A percentile compares a stretch with the other conserved stretches of the same genome.
phyloP scores from a whole-genome alignment of 1,140 invertebrate species.

The Drosophila funebris region DNA sequence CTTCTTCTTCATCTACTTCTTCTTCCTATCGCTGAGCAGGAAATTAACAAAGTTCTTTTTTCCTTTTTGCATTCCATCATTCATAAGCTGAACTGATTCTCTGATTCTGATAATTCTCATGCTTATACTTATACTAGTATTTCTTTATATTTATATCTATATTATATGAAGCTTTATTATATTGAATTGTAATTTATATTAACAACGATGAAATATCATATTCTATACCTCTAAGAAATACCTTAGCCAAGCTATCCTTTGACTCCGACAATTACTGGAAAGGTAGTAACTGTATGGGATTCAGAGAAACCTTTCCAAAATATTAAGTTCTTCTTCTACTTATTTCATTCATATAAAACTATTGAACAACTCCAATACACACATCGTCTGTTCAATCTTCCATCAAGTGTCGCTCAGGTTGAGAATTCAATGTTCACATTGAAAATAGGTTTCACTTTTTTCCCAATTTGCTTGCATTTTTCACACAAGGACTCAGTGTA shows the following conservation, averaged over 20 bases:
- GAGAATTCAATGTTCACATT: slow-evolving; percentile 17
- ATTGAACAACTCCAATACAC: too few relatives aligned
- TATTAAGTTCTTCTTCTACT: too few relatives aligned
- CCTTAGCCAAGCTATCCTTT: neutral
- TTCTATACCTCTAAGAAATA: too few relatives aligned
- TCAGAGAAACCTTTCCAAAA: too few relatives aligned
- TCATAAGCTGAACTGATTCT: neutral
- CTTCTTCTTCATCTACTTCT: too few relatives aligned
- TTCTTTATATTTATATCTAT: neutral
- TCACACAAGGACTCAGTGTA: neutral
- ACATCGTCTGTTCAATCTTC: neutral
- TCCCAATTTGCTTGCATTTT: neutral
- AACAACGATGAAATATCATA: too few relatives aligned
- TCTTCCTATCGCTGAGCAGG: slow-evolving; percentile 42
- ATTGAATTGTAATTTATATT: too few relatives aligned
- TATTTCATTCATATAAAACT: too few relatives aligned
- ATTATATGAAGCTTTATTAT: too few relatives aligned
- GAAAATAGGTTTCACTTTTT: slow-evolving; percentile 1
- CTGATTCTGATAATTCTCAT: neutral
- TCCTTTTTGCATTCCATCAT: neutral
- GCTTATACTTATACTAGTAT: neutral
- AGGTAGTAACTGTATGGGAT: too few relatives aligned
- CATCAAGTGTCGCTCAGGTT: slow-evolving; percentile 27
- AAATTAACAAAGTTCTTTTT: slow-evolving; percentile 71
- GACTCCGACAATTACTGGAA: too few relatives aligned